A percentile compares a stretch with the other conserved stretches of the same genome.
These are phyloP conservation scores for Oscheius sp. DNA, from an alignment of 2,888 invertebrate genomes.

Conservation along the genomic window DNA sequence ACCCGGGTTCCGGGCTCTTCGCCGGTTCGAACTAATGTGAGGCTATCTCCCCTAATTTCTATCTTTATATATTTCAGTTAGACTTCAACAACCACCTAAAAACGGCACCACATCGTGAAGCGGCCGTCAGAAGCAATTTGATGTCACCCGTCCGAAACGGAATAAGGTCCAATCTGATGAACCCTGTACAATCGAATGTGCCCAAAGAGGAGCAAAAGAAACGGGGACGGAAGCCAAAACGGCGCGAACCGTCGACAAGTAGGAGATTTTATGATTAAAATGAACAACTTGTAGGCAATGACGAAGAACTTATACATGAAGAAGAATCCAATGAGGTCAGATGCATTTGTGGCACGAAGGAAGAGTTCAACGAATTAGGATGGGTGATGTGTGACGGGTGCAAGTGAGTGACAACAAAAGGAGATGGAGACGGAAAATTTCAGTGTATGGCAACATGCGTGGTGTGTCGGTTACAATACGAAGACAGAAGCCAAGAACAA, in stretches of 20 bases:
- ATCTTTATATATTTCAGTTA: background rate
- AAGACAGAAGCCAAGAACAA: background rate
- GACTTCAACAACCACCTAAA: conserved; percentile 10
- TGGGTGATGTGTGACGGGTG: conserved; percentile 24
- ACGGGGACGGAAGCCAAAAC: background rate
- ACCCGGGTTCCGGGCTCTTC: conserved; percentile 20
- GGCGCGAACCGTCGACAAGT: conserved; percentile 3
- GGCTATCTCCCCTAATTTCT: background rate
- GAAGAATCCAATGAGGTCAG: background rate
- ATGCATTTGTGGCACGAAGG: conserved; percentile 12
- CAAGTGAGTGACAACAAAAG: background rate
- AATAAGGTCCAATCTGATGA: background rate
- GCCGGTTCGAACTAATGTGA: conserved; percentile 26
- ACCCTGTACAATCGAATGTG: too few species aligned
- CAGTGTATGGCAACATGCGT: conserved; percentile 25
- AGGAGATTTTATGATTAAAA: background rate
- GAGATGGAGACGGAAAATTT: background rate
- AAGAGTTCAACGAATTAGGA: background rate
- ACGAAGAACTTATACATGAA: background rate
- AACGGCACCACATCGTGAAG: background rate
- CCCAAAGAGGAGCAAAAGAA: too few species aligned
- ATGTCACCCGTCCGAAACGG: background rate
- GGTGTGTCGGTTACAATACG: conserved; percentile 15
- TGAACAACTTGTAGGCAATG: background rate
- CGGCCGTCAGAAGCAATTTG: background rate